Conservation (phyloP, 1,140 invertebrate genomes). For the Asbolus verrucosus region DNA sequence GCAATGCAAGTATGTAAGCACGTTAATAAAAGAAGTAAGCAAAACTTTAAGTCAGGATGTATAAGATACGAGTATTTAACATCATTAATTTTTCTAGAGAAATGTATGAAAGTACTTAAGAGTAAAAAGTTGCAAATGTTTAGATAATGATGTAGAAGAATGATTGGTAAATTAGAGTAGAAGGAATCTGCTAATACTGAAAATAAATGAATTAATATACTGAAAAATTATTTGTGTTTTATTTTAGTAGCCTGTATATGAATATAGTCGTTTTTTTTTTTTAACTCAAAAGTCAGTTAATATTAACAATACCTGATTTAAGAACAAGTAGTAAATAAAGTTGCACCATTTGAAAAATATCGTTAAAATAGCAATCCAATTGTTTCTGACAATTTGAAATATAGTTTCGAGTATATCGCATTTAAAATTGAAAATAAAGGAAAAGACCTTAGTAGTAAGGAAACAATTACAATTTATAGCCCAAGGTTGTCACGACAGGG, state of each 20-base stretch:
- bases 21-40: neutral
- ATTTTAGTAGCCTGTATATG: too few species aligned
- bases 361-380: slow-evolving; percentile 22
- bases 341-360: slow-evolving; percentile 14
- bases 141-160: too few species aligned
- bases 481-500: slow-evolving; percentile 45
- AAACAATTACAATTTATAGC: slow-evolving; percentile 45
- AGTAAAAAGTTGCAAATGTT: too few species aligned
- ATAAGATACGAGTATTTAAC: neutral
- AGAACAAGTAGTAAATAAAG: neutral
- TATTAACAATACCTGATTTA: too few species aligned
- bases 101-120: too few species aligned
- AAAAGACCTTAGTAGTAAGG: slow-evolving; percentile 32
- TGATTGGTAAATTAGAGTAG: too few species aligned
- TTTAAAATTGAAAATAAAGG: slow-evolving; percentile 35
- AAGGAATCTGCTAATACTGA: too few species aligned
- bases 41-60: neutral
- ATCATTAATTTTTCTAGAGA: too few species aligned
- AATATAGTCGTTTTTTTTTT: too few species aligned
- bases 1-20: slow-evolving; percentile 1
- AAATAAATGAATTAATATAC: too few species aligned
- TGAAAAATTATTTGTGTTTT: too few species aligned
- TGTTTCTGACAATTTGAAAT: slow-evolving; percentile 44
- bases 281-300: too few species aligned
- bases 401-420: slow-evolving; percentile 9